These are phyloP conservation scores for Notolabrus celidotus DNA, from an alignment of 2,797 vertebrate species.

Conservation along the genomic window DNA sequence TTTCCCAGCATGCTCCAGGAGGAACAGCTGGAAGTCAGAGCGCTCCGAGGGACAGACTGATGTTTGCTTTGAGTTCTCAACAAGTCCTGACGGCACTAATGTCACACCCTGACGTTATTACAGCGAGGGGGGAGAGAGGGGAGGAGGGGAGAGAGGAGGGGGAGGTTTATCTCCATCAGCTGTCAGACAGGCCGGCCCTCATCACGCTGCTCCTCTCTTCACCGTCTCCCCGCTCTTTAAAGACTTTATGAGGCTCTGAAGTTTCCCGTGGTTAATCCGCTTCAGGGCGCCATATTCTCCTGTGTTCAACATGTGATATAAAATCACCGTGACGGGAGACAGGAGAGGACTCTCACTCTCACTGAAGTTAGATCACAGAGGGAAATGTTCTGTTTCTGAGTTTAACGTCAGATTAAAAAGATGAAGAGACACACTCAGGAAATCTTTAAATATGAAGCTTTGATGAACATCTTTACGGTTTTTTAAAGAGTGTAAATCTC, in stretches of 20 bases:
- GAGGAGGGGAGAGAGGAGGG: no score
- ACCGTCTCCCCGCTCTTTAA: conserved; percentile 35
- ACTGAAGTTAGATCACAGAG: not conserved
- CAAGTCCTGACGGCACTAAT: not conserved
- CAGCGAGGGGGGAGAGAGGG: not conserved
- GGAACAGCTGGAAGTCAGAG: not conserved
- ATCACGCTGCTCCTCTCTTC: conserved; percentile 5
- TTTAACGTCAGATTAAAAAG: no score
- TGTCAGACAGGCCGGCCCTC: conserved; percentile 20
- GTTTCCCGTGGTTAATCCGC: conserved; percentile 33
- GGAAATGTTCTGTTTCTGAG: conserved; percentile 7
- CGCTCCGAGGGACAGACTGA: not conserved
- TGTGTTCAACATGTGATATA: conserved; percentile 14
- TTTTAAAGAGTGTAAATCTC: no score
- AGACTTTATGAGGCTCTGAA: conserved; percentile 46
- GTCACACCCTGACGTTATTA: not conserved
- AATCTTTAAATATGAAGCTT: no score
- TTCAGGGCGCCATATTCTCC: conserved; percentile 5
- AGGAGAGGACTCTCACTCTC: not conserved
- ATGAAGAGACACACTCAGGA: no score
- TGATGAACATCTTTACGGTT: no score
- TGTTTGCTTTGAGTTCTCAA: not conserved
- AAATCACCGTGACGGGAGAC: conserved; percentile 29
- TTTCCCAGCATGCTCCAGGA: no score
- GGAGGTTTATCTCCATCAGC: conserved; percentile 29